Evolutionary conservation across 2,797 vertebrate genomes (phyloP).

Genomic region (Knipowitschia caucasica): DNA sequence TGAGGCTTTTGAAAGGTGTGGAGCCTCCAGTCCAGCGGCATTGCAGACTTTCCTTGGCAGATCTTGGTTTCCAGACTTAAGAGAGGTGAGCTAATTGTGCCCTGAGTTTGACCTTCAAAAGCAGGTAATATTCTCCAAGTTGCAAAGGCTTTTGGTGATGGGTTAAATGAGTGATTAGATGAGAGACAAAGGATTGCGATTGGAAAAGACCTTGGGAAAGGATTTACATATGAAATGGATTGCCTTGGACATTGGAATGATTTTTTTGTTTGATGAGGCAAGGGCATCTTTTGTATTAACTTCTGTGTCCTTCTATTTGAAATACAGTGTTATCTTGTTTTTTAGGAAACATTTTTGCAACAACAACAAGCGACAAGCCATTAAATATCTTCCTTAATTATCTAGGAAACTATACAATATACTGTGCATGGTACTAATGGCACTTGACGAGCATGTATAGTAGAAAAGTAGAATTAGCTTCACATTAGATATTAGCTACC

Average conservation of each 20-base stretch:
- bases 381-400: too few relatives aligned
- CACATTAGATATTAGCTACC: too few relatives aligned
- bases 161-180: conserved; percentile 55
- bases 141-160: conserved; percentile 29
- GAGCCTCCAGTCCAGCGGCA: neutral
- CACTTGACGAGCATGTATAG: too few relatives aligned
- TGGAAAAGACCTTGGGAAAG: conserved; percentile 53
- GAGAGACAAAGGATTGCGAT: conserved; percentile 40
- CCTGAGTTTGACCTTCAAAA: conserved; percentile 59
- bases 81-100: conserved; percentile 51
- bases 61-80: conserved; percentile 41
- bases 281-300: conserved; percentile 32
- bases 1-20: conserved; percentile 17
- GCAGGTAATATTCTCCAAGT: conserved; percentile 53
- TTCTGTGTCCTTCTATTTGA: conserved; percentile 25
- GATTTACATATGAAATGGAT: conserved; percentile 47
- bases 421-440: too few relatives aligned
- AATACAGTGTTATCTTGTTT: neutral
- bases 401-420: too few relatives aligned
- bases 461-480: too few relatives aligned
- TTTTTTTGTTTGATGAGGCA: conserved; percentile 33
- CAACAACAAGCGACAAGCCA: too few relatives aligned
- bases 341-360: too few relatives aligned
- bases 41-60: conserved; percentile 26
- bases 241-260: conserved; percentile 27